Base-by-base conservation (phyloP, 2,797 vertebrate species). In the Eleutherodactylus coqui region DNA sequence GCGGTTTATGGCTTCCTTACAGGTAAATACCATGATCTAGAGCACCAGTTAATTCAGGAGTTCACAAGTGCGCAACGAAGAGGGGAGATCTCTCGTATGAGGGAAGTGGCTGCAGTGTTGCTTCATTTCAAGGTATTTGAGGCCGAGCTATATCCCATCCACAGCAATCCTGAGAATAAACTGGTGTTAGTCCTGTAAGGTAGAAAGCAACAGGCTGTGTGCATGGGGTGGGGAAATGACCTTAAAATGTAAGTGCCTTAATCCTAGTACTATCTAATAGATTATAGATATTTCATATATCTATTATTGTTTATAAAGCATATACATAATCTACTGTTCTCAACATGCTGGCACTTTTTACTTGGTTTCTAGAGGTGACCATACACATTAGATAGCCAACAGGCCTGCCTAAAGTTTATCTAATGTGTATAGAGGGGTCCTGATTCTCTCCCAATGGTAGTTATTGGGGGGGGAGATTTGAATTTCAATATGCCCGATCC, bases 11-110 rank as follows among this genome's bases (percentile, higher is more conserved):
- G 21, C 29, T 75, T 49, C 88, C n/a, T 36, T 88, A 47, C 90
- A 99, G 98, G 98, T 96, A 99, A 99, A 90, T 99, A 99, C 91
- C 98, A 99, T 27, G 97, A 99, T 92, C 95, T 99, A 92, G 98
- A 99, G 94, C 96, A 97, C 82, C 98, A 99, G 91, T 91, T 99
- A 91, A 99, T 99, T 94, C 97, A 98, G 88, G 98, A 99, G 92
- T 99, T 99, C 91, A 99, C 97, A 10, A 95, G 94, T 89, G 98
- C 98, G 69, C 98, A 99, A 90, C 94, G 95, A 88, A 95, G 96
- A 91, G 96, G 97, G 4, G 98, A 99, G 93, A 97, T 99, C 80
- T 97, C 96, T 88, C 97, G 97, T 85, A 99, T 99, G 98, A 96
- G 96, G 90, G 98, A 99, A 93, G 96, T 99, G 88, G 97, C 98